phyloP scores from a whole-genome alignment of 2,888 invertebrate genomes.

The Megalurothrips usitatus region DNA sequence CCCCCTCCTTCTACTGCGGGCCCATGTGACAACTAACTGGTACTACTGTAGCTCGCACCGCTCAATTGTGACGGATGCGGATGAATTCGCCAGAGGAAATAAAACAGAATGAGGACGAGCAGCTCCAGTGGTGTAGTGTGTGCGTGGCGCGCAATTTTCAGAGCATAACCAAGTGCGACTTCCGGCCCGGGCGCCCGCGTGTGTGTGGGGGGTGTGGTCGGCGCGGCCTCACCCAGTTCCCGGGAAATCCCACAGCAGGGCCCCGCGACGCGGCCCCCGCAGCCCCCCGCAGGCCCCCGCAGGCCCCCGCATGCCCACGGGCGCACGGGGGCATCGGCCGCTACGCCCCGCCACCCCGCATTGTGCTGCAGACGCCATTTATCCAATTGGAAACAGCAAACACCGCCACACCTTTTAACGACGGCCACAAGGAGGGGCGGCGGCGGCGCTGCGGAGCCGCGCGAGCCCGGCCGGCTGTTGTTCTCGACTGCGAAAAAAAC shows the following conservation, averaged over 20 bases:
- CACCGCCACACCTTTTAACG: conserved; percentile 24
- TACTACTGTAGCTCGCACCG: background rate
- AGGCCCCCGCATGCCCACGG: background rate
- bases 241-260: background rate
- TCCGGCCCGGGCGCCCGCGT: background rate
- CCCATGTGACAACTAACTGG: too few species aligned
- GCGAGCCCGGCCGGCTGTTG: too few species aligned
- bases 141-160: background rate
- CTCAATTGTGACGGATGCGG: background rate
- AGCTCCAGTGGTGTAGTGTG: too few species aligned
- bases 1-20: too few species aligned
- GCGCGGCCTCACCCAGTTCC: background rate
- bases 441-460: too few species aligned
- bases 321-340: background rate
- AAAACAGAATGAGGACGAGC: too few species aligned
- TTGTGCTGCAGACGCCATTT: conserved; percentile 1
- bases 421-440: conserved; percentile 16
- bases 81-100: too few species aligned
- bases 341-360: background rate
- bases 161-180: background rate
- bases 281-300: too few species aligned
- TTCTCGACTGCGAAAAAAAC: too few species aligned
- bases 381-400: conserved; percentile 32
- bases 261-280: background rate
- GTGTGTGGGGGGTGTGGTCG: background rate